phyloP scores from a whole-genome alignment of 2,113 vertebrate genomes.

The Tyto alba region DNA sequence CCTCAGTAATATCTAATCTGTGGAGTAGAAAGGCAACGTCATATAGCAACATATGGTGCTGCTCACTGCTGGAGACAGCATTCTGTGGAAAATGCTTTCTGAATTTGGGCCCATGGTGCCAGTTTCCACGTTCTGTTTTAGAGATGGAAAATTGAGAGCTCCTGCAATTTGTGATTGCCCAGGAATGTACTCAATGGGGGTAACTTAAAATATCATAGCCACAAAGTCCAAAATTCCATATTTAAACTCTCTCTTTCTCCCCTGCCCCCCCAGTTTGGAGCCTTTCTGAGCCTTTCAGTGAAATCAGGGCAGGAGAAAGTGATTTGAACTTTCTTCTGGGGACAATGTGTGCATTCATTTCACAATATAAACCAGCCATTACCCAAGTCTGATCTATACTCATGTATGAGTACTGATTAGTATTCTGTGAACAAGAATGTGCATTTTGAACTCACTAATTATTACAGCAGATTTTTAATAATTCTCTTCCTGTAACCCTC shows the following conservation, averaged over 20 bases:
- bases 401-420: neutral
- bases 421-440: neutral
- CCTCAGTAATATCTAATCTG: neutral
- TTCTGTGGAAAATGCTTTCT: neutral
- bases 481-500: constrained; percentile 17
- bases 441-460: constrained; percentile 20
- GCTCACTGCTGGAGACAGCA: neutral
- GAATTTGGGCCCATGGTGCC: neutral
- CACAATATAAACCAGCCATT: neutral
- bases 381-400: neutral
- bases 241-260: neutral
- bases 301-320: neutral
- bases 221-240: neutral
- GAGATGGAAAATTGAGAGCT: neutral
- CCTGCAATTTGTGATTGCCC: neutral
- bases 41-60: neutral
- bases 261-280: neutral
- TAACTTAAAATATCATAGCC: neutral
- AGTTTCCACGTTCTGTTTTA: neutral
- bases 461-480: constrained; percentile 37
- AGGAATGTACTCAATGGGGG: neutral
- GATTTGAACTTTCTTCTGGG: neutral
- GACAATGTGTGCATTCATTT: neutral
- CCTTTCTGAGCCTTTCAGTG: neutral
- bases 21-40: neutral